These are phyloP conservation scores for Bombus waltoni DNA, from an alignment of 1,140 invertebrate species.

Conservation along the genomic window DNA sequence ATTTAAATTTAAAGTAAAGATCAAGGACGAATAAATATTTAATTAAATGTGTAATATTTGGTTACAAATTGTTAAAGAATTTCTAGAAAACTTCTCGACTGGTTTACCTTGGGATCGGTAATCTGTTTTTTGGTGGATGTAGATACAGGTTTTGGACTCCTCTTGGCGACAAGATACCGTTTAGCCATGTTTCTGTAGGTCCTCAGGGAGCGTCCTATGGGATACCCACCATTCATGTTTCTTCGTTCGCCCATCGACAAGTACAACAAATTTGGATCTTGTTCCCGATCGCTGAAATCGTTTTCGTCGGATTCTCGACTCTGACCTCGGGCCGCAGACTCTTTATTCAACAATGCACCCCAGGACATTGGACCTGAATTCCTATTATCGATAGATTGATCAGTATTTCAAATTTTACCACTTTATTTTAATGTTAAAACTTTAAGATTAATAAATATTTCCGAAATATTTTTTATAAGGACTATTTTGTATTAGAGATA, in stretches of 20 bases:
- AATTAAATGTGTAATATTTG: neutral
- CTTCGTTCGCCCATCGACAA: constrained; percentile 67
- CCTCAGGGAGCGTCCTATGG: constrained; percentile 68
- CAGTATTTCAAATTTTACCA: neutral
- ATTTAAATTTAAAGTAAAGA: no score
- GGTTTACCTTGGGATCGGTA: constrained; percentile 77
- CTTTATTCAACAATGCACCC: constrained; percentile 54
- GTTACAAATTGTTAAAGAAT: neutral
- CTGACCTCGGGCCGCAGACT: constrained; percentile 11
- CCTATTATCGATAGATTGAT: constrained; percentile 14
- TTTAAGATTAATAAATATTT: neutral
- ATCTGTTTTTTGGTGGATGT: constrained; percentile 64
- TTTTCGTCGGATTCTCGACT: constrained; percentile 52
- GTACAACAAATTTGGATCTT: constrained; percentile 64
- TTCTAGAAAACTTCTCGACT: neutral
- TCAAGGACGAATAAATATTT: neutral
- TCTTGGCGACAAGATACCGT: constrained; percentile 75
- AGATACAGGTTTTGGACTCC: constrained; percentile 72
- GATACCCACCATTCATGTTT: constrained; percentile 75
- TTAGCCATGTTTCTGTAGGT: constrained; percentile 71
- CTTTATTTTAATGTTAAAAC: no score
- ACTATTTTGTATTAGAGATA: no score
- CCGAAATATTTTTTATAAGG: no score
- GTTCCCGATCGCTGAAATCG: constrained; percentile 62
- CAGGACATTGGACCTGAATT: constrained; percentile 60